phyloP scores from a whole-genome alignment of 2,797 vertebrate genomes.

The Chiloscyllium punctatum region DNA sequence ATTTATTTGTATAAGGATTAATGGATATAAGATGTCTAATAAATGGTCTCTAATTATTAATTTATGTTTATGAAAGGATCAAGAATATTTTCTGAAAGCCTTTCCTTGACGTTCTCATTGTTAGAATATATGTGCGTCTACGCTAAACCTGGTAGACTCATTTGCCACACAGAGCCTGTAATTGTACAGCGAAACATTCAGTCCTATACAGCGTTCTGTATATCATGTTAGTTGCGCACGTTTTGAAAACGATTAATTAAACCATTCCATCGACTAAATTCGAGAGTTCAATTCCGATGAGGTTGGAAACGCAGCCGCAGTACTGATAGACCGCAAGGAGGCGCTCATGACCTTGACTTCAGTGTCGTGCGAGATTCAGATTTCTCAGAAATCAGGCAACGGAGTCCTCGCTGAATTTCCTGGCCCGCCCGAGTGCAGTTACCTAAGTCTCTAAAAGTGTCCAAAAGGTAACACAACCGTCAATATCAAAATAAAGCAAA shows the following conservation, averaged over 20 bases:
- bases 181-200: not conserved
- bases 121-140: not conserved
- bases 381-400: not conserved
- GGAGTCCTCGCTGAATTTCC: not conserved
- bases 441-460: not conserved
- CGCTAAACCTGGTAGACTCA: not conserved
- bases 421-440: not conserved
- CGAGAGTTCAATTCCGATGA: not conserved
- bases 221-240: not conserved
- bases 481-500: not conserved
- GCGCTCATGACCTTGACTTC: not conserved
- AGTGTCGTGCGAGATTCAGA: not conserved
- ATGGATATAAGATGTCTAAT: not conserved
- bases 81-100: not conserved
- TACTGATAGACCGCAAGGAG: constrained; percentile 14
- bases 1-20: not conserved
- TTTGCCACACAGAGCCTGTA: not conserved
- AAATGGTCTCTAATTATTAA: not conserved
- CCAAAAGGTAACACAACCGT: not conserved
- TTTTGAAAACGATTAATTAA: not conserved
- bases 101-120: not conserved
- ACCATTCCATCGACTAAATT: not conserved
- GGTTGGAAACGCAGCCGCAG: not conserved
- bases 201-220: not conserved
- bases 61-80: not conserved